Base-by-base conservation (phyloP, 2,113 vertebrate species). In the Ctenomys sociabilis region DNA sequence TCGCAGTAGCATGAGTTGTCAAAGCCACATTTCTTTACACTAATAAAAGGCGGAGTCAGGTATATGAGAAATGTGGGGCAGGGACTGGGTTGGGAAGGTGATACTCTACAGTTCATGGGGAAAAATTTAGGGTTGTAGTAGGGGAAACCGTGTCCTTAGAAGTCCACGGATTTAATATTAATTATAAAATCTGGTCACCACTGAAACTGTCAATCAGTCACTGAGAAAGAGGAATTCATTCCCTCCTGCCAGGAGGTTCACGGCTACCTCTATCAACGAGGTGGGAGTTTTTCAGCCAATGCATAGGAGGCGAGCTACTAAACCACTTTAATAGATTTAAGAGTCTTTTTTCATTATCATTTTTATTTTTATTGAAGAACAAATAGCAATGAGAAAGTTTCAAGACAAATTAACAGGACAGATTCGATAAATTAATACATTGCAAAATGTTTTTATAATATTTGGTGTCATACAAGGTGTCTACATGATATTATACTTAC, bases 231-330 rank as follows among this genome's bases (percentile, higher is more conserved):
- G 10, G 12, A 86, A n/a, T 28, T 10, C 1, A 13, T 12, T 90
- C 54, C 45, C n/a, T n/a, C n/a, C n/a, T n/a, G 1, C 10, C 26
- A 35, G 6, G 80, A 52, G 43, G 85, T 40, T 30, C 35, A 8
- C 68, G 16, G 54, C 7, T 72, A 73, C 70, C 9, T 86, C 9
- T 86, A 7, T 82, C 43, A 85, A 54, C 26, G 43, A 45, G 49
- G 70, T 86, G 61, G 14, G 80, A n/a, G 30, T 49, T 89, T 96
- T 68, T 86, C 43, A 75, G 52, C 35, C 86, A 90, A 80, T 73
- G 68, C 8, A 26, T 37, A 61, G 30, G 37, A 82, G 22, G 52
- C 0, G 40, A 75, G 19, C 59, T 40, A 40, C 16, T 32, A 61
- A 80, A 77, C 30, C 19, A 17, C 57, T 90, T 13, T 85, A 84